Percentiles rank a stretch among this genome's conserved stretches.
phyloP scores from a whole-genome alignment of 2,888 invertebrate species.

The Drosophila conformis region DNA sequence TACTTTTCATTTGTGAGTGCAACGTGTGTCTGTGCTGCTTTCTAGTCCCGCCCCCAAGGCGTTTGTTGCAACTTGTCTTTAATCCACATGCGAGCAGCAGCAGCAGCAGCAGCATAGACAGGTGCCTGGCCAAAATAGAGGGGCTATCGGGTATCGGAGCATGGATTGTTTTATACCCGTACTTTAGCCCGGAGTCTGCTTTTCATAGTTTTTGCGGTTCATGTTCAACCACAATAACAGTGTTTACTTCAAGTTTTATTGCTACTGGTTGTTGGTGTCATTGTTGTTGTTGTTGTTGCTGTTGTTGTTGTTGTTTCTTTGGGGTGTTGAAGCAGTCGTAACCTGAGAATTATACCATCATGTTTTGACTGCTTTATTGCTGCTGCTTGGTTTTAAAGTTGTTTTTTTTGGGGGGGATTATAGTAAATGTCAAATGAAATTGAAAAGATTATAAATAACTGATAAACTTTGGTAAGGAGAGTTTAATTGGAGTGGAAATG shows the following conservation, averaged over 20 bases:
- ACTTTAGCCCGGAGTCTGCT: conserved; percentile 25
- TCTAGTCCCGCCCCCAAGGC: conserved; percentile 45
- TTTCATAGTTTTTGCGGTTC: conserved; percentile 49
- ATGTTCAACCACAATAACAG: conserved; percentile 55
- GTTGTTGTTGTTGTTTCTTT: not conserved
- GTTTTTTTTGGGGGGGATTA: not conserved
- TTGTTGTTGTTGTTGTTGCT: not conserved
- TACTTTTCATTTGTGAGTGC: conserved; percentile 35
- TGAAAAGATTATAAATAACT: not conserved
- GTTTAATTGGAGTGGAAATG: not conserved
- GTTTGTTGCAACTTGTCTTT: conserved; percentile 50
- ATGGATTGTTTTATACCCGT: conserved; percentile 14
- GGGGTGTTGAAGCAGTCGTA: conserved; percentile 14
- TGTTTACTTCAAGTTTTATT: conserved; percentile 60
- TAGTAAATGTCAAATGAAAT: not conserved
- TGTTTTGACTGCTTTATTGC: conserved; percentile 26
- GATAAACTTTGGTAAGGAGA: not conserved
- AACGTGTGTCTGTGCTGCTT: conserved; percentile 14
- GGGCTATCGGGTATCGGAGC: conserved; percentile 4
- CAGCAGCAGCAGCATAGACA: conserved; percentile 27
- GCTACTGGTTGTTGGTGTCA: conserved; percentile 15
- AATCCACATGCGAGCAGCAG: conserved; percentile 46
- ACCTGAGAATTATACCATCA: conserved; percentile 14
- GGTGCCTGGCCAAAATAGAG: conserved; percentile 22
- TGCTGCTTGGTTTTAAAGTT: conserved; percentile 12